A percentile compares a stretch with the other conserved stretches of the same genome.
These are phyloP conservation scores for Drosophila parthenogenetica DNA, from an alignment of 2,888 invertebrate genomes.

Conservation along the genomic window DNA sequence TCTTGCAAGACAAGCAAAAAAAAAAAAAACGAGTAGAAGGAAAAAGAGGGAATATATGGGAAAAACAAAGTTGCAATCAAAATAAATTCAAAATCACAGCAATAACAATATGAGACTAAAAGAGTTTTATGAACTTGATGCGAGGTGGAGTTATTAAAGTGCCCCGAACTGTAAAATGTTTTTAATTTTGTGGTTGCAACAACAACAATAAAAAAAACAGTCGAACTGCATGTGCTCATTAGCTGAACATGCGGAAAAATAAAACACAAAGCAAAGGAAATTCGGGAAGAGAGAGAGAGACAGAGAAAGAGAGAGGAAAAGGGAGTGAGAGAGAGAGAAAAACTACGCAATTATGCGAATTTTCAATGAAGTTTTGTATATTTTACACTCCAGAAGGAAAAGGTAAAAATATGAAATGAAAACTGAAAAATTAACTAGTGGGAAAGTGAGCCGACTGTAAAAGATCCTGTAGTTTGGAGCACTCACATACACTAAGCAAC, in stretches of 20 bases:
- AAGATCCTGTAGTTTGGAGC: too few relatives aligned
- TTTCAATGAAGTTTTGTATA: slow-evolving; percentile 65
- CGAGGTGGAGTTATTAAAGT: slow-evolving; percentile 19
- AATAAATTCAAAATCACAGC: slow-evolving; percentile 3
- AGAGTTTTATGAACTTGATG: slow-evolving; percentile 2
- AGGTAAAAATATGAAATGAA: slow-evolving; percentile 6
- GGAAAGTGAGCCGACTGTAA: too few relatives aligned
- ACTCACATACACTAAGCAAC: too few relatives aligned
- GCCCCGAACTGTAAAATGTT: slow-evolving; percentile 25
- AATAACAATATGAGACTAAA: not conserved
- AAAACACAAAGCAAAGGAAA: slow-evolving; percentile 31
- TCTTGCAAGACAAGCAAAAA: not conserved
- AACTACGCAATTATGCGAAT: slow-evolving; percentile 76
- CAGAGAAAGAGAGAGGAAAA: slow-evolving; percentile 16
- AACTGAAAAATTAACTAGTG: slow-evolving; percentile 13
- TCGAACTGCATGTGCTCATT: slow-evolving; percentile 69
- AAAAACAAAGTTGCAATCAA: slow-evolving; percentile 8
- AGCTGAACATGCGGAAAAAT: slow-evolving; percentile 50
- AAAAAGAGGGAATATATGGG: too few relatives aligned
- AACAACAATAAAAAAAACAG: slow-evolving; percentile 36
- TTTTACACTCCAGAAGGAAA: slow-evolving; percentile 16
- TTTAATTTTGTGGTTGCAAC: slow-evolving; percentile 12
- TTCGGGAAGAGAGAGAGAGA: slow-evolving; percentile 29
- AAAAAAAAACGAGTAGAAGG: slow-evolving; percentile 2
- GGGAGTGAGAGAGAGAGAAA: not conserved